Evolutionary conservation across 2,888 invertebrate species (phyloP).

Genomic region (Callyntrura sp.): DNA sequence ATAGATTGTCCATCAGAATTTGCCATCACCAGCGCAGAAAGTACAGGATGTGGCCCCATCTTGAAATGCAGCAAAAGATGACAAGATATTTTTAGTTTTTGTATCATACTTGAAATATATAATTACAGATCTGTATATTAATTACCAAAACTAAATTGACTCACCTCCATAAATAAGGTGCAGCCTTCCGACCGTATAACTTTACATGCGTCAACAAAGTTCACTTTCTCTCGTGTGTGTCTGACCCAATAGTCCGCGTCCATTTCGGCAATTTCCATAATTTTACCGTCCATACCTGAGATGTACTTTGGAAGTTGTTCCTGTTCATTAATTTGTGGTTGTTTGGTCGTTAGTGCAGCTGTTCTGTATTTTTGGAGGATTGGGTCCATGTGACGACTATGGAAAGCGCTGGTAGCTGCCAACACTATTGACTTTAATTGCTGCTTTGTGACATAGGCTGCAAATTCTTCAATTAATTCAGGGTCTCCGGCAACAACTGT

Average conservation of each 20-base stretch:
- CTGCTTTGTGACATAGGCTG: too few species aligned
- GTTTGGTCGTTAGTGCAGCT: constrained; percentile 1
- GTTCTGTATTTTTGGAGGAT: constrained; percentile 62
- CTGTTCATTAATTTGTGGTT: neutral
- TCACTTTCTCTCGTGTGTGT: constrained; percentile 51
- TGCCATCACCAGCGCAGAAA: constrained; percentile 43
- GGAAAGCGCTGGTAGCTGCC: constrained; percentile 69
- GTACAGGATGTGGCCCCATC: constrained; percentile 68
- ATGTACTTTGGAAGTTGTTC: constrained; percentile 49
- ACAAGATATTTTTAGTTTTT: too few species aligned
- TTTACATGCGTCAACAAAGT: constrained; percentile 43
- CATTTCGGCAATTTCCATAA: neutral
- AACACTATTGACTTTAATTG: constrained; percentile 46
- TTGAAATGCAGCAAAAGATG: too few species aligned
- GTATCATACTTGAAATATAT: too few species aligned
- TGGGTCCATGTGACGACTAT: constrained; percentile 73
- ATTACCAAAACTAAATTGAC: too few species aligned
- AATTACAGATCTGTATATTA: too few species aligned
- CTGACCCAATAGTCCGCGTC: constrained; percentile 31
- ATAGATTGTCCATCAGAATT: constrained; percentile 34
- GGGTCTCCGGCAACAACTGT: constrained; percentile 72
- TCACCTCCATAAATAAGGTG: constrained; percentile 31
- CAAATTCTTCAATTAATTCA: constrained; percentile 33
- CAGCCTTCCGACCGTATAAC: neutral
- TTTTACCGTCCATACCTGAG: constrained; percentile 61